A percentile compares a stretch with the other conserved stretches of the same genome.
Evolutionary conservation across 1,140 invertebrate species (phyloP).

Genomic region (Drosophila mayri): DNA sequence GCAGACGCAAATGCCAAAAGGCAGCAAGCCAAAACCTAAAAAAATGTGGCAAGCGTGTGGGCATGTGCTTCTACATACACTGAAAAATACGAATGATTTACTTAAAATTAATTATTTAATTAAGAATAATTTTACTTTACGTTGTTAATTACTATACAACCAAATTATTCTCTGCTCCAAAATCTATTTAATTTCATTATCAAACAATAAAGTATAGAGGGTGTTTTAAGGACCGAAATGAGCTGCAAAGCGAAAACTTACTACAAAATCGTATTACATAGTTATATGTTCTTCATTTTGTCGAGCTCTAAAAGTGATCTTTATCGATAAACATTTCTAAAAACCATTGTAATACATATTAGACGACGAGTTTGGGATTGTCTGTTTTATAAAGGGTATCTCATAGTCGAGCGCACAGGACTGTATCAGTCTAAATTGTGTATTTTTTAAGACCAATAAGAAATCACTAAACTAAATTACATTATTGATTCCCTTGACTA

Average conservation of each 20-base stretch:
- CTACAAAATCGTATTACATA: no score
- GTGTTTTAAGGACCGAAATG: no score
- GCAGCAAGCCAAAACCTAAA: slow-evolving; percentile 63
- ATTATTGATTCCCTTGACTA: neutral
- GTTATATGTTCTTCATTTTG: no score
- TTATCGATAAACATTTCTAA: neutral
- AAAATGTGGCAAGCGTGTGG: slow-evolving; percentile 54
- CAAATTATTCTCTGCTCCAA: neutral
- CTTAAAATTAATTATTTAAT: neutral
- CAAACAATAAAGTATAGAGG: neutral
- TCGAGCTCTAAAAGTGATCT: neutral
- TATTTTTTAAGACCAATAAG: neutral
- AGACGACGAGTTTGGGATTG: neutral
- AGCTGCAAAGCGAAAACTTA: no score
- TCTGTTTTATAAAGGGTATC: no score
- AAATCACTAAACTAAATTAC: neutral
- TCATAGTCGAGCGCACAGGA: no score
- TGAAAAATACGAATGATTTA: neutral
- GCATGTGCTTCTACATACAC: slow-evolving; percentile 44
- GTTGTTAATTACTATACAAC: neutral
- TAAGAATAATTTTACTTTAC: no score
- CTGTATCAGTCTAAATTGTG: neutral
- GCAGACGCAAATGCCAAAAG: slow-evolving; percentile 42
- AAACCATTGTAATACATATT: no score
- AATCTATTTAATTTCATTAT: neutral